Evolutionary conservation across 1,140 invertebrate species (phyloP), one percentile per base, ranked within the genome.

Genomic region (Sinonovacula constricta): DNA sequence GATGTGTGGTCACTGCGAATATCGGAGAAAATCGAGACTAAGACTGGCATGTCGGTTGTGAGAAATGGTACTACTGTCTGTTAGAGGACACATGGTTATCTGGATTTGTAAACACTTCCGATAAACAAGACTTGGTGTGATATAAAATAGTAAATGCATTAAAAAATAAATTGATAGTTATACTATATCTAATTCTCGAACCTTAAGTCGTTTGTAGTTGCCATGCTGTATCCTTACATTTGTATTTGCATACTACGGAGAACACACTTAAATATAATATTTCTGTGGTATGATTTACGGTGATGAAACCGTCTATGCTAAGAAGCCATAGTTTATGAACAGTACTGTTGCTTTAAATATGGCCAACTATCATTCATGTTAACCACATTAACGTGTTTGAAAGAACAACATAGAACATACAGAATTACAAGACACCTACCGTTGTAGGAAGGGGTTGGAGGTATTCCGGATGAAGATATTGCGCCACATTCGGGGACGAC

Each of bases 381-480:
- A n/a, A n/a, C n/a, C n/a, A n/a, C n/a, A n/a, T n/a, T n/a, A n/a
- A n/a, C n/a, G n/a, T n/a, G n/a, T n/a, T n/a, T 14, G 4, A 15
- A 36, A 31, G 26, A 24, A 26, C 57, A 66, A 26, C 22, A 18
- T n/a, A n/a, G n/a, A n/a, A n/a, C n/a, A n/a, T 22, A 7, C 54
- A 26, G 14, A n/a, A 22, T 15, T 26, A 66, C 2, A 15, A 30
- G 51, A 22, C 49, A 83, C 89, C 83, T 85, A 91, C 90, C 70
- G 89, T 90, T n/a, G 90, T 90, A 26, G 90, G 90, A 24, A 91
- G 77, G 31, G 90, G 90, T 49, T 91, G 90, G 2, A 90, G 81
- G 78, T 90, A 90, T 77, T 91, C 90, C 81, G 89, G 90, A 59
- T 91, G 87, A 4, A 90, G 83, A 65, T 91, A 91, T 79, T 91